A percentile compares a stretch with the other conserved stretches of the same genome.
phyloP scores from a whole-genome alignment of 2,888 invertebrate genomes.

The Drosophila prostipennis region DNA sequence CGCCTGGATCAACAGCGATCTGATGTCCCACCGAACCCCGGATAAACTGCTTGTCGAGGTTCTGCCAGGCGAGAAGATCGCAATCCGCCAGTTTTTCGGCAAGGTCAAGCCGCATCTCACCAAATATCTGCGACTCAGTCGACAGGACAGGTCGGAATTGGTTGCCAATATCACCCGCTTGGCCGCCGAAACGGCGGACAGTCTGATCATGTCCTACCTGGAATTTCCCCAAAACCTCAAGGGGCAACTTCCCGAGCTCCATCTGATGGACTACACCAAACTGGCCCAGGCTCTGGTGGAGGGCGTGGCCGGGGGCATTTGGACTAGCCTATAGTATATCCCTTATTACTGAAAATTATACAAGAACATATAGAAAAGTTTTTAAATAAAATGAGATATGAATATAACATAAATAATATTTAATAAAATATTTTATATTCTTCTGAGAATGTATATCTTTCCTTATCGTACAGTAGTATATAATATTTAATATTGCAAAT shows the following conservation, averaged over 20 bases:
- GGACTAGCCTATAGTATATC: not conserved
- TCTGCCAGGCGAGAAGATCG: slow-evolving; percentile 55
- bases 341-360: not conserved
- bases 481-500: too few species aligned
- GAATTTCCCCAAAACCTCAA: slow-evolving; percentile 49
- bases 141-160: slow-evolving; percentile 33
- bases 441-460: too few species aligned
- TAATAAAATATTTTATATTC: too few species aligned
- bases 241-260: slow-evolving; percentile 50
- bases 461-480: too few species aligned
- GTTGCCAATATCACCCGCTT: slow-evolving; percentile 48
- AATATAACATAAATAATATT: too few species aligned
- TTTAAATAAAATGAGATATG: too few species aligned
- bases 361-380: not conserved
- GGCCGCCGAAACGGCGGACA: slow-evolving; percentile 42
- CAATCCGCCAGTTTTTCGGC: slow-evolving; percentile 55
- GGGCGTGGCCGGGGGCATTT: slow-evolving; percentile 31
- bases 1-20: slow-evolving; percentile 43
- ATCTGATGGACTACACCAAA: slow-evolving; percentile 54
- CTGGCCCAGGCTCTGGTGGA: slow-evolving; percentile 35
- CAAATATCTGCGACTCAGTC: slow-evolving; percentile 39
- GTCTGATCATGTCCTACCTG: slow-evolving; percentile 42
- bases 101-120: slow-evolving; percentile 24
- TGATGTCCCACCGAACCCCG: slow-evolving; percentile 12
- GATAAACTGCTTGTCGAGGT: slow-evolving; percentile 49